A percentile compares a stretch with the other conserved stretches of the same genome.
phyloP scores from a whole-genome alignment of 2,797 vertebrate genomes.

The Syngnathus rostellatus region DNA sequence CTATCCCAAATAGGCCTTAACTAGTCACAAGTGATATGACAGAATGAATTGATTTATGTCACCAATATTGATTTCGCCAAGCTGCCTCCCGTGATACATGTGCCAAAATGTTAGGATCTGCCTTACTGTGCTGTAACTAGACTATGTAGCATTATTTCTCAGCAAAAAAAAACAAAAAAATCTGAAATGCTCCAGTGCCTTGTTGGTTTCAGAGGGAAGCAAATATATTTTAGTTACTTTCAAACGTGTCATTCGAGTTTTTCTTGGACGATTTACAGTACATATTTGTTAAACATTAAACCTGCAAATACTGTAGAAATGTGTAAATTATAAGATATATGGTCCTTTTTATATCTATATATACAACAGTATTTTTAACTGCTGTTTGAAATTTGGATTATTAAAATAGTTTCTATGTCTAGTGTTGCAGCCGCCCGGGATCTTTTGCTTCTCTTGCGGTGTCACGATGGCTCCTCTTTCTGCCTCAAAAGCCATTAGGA shows the following conservation, averaged over 20 bases:
- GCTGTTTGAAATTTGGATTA: slow-evolving; percentile 53
- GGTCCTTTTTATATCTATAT: slow-evolving; percentile 37
- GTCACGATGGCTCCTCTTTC: slow-evolving; percentile 40
- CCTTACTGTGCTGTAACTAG: slow-evolving; percentile 46
- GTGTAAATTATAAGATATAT: slow-evolving; percentile 52
- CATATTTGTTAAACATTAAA: slow-evolving; percentile 43
- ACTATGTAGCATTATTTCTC: slow-evolving; percentile 23
- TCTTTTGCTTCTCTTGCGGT: slow-evolving; percentile 24
- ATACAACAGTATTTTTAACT: slow-evolving; percentile 49
- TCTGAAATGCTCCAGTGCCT: slow-evolving; percentile 60
- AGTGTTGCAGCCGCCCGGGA: slow-evolving; percentile 27
- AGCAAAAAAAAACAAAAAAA: slow-evolving; percentile 43
- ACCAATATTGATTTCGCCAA: slow-evolving; percentile 15
- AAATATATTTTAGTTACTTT: slow-evolving; percentile 17
- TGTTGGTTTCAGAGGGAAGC: slow-evolving; percentile 57
- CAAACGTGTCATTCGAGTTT: background rate
- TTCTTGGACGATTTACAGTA: slow-evolving; percentile 19
- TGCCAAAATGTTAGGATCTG: slow-evolving; percentile 50
- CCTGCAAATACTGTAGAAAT: slow-evolving; percentile 55
- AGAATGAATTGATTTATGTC: slow-evolving; percentile 2
- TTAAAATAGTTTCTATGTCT: slow-evolving; percentile 43
- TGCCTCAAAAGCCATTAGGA: slow-evolving; percentile 46
- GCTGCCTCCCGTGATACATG: slow-evolving; percentile 38
- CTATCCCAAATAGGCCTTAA: background rate
- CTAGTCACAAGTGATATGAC: background rate